Base-by-base conservation (phyloP, 2,113 vertebrate species). In the Gymnobelideus leadbeateri region DNA sequence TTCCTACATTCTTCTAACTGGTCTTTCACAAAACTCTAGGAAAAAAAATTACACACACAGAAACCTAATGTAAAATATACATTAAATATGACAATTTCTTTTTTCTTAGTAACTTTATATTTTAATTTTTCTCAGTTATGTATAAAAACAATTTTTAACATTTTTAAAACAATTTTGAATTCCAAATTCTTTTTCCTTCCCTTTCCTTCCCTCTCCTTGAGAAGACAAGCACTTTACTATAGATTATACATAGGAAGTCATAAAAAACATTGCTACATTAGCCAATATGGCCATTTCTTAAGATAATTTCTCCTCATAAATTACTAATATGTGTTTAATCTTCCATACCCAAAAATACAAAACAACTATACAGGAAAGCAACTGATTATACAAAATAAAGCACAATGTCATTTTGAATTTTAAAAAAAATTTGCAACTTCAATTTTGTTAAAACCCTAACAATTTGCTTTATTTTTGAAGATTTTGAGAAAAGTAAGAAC, bases 1-100 rank as follows among this genome's bases (percentile, higher is more conserved):
- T 99, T 99, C 95, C 99, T 99, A 68, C 99, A 99, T 97, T 99
- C 99, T 97, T 99, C 99, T 97, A 99, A 98, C 96, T 99, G 99
- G 94, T 99, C 99, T 98, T 98, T 99, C 51, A 99, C 99, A 61
- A 99, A 99, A 94, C 98, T 99, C 99, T 99, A 97, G 51, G 51
- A 97, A 98, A 91, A 98, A 94, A 91, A 57, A 43, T 23, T 21
- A 77, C 8, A 84, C 12, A 77, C 6, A 84, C 2, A 84, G 68
- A 84, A 84, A 43, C 7, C 19, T 43, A 43, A 43, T 84, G 5
- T 43, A 84, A 84, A 43, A 84, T 84, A 43, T 43, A 84, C 16
- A 84, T 84, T 7, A 37, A 68, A 68, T 84, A 84, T 2, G 16
- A n/a, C 37, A 84, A 68, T 68, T 68, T 68, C 31, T n/a, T 68